Base-by-base conservation (phyloP, 1,140 invertebrate genomes). In the Drosophila elegans region DNA sequence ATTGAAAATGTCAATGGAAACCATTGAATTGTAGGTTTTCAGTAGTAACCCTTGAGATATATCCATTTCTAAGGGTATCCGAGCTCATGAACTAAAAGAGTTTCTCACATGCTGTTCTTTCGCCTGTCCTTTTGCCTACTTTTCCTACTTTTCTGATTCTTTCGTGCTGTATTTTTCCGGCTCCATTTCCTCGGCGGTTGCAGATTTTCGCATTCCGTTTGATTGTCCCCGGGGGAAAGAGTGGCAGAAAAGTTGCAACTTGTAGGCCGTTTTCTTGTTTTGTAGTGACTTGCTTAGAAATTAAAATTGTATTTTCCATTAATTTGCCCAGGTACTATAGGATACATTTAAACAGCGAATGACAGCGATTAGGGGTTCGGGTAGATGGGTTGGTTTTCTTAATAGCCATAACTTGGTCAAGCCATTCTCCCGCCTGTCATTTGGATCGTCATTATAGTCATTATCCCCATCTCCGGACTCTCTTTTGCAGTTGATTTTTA, bases 151-250 rank as follows among this genome's bases (percentile, higher is more conserved):
- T 10, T 41, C 38, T 12, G 29, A 74, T 29, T 74, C 59, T 46
- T 75, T 21, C 11, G 2, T 38, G 36, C 34, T 27, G 25, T 12
- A 60, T 45, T 72, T 74, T 74, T 46, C 42, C 46, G 48, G 36
- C 39, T 62, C 39, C 25, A 54, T 54, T 74, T 72, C 34, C 57
- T 32, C 38, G 48, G 41, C 16, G 13, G 41, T 54, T 9, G 13
- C 67, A 61, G 66, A 71, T 75, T 71, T 71, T 41, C 60, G 62
- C 79, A 82, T 82, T 78, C 68, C 80, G 74, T 82, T 82, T 82
- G 80, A 78, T 82, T 78, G 68, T 61, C 56, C 38, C 49, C 21
- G 4, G 21, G 32, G 21, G 16, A 21, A 21, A 60, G 34, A 46
- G 41, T 39, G 51, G 52, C 39, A 36, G 34, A 59, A 60, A 38